Conservation (phyloP, 1,140 invertebrate species). For the Periplaneta americana region DNA sequence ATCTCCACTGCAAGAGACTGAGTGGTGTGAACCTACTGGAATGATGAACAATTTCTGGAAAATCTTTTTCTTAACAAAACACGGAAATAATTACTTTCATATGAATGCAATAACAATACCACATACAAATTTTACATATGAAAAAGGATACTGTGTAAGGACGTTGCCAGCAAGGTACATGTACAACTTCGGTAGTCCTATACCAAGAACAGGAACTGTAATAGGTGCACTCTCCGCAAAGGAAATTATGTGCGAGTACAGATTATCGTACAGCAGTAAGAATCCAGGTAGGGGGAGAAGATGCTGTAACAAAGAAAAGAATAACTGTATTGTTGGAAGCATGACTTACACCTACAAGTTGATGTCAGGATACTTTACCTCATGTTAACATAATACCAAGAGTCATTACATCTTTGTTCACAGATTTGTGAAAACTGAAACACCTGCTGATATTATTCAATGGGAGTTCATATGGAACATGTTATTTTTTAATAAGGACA, state of each 20-base stretch:
- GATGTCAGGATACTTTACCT: too few relatives aligned
- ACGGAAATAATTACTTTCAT: not conserved
- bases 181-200: constrained; percentile 65
- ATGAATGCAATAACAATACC: too few relatives aligned
- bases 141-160: constrained; percentile 77
- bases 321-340: too few relatives aligned
- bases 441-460: too few relatives aligned
- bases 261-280: constrained; percentile 64
- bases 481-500: too few relatives aligned
- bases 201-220: constrained; percentile 37
- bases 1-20: not conserved
- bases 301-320: constrained; percentile 54
- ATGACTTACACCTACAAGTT: too few relatives aligned
- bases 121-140: too few relatives aligned
- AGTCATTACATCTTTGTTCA: too few relatives aligned
- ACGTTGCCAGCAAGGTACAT: constrained; percentile 81
- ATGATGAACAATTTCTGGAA: not conserved
- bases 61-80: not conserved
- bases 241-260: constrained; percentile 63
- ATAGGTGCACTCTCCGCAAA: constrained; percentile 50
- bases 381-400: too few relatives aligned
- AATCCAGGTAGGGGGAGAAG: constrained; percentile 84
- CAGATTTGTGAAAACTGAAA: too few relatives aligned
- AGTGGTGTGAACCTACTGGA: not conserved
- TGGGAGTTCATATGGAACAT: too few relatives aligned